Conservation (phyloP, 2,113 vertebrate genomes). For the Piaya cayana region DNA sequence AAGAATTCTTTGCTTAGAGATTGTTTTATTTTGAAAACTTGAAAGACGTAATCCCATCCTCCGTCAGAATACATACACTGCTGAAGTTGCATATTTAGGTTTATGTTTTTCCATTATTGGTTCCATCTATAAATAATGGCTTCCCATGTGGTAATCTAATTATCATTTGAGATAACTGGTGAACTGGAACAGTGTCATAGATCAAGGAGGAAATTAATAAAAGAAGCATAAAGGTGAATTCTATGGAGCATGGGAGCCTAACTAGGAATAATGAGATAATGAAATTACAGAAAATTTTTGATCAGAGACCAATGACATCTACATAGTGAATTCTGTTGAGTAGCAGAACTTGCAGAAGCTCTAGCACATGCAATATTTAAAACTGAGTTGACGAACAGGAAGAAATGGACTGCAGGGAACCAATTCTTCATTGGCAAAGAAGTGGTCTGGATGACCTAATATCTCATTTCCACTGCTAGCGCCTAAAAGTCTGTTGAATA, state of each 20-base stretch:
- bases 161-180: not conserved
- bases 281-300: not conserved
- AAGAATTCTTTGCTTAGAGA: not conserved
- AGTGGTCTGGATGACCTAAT: not conserved
- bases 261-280: not conserved
- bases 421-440: not conserved
- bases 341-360: not conserved
- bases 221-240: not conserved
- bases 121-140: slow-evolving; percentile 1
- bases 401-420: not conserved
- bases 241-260: not conserved
- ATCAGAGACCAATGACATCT: not conserved
- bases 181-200: not conserved
- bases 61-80: not conserved
- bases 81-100: not conserved
- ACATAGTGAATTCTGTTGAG: not conserved
- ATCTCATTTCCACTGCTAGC: not conserved
- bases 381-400: not conserved
- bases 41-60: not conserved
- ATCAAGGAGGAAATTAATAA: not conserved
- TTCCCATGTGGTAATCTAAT: slow-evolving; percentile 22
- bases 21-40: not conserved
- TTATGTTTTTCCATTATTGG: not conserved
- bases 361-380: not conserved
- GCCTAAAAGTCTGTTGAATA: not conserved